Conservation (phyloP, 2,888 invertebrate species). For the Elmis aenea region DNA sequence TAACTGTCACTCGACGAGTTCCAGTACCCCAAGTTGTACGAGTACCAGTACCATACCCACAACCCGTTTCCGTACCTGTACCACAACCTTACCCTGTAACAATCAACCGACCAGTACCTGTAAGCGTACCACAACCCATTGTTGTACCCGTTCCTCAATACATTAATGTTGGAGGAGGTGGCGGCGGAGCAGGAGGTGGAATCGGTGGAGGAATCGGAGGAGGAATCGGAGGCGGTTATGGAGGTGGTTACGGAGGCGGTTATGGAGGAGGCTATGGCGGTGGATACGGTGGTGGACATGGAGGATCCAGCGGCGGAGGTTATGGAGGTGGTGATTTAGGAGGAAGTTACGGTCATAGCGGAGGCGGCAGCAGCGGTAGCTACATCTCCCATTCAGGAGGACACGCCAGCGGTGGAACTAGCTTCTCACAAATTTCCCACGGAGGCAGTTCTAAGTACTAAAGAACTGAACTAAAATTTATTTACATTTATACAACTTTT, state of each 20-base stretch:
- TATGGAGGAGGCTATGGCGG: constrained; percentile 2
- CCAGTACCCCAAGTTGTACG: background rate
- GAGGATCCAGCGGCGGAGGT: constrained; percentile 1
- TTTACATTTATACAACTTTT: no score
- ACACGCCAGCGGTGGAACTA: constrained; percentile 8
- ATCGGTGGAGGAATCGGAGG: constrained; percentile 36
- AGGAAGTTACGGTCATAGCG: background rate
- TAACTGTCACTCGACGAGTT: background rate
- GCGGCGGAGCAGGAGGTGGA: constrained; percentile 3
- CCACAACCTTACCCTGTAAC: constrained; percentile 42
- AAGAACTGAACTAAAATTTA: no score
- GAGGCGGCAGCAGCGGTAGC: background rate
- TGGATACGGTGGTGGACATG: background rate
- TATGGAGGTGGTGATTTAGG: constrained; percentile 5
- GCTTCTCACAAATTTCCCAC: constrained; percentile 8
- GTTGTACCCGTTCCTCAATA: constrained; percentile 39
- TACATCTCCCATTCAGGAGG: background rate
- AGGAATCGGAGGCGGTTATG: constrained; percentile 18
- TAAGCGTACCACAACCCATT: constrained; percentile 52
- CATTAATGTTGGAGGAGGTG: constrained; percentile 3
- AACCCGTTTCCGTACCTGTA: constrained; percentile 41
- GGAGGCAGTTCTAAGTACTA: constrained; percentile 11
- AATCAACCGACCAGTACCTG: constrained; percentile 53
- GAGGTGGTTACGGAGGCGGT: constrained; percentile 7
- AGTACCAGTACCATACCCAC: constrained; percentile 42